A percentile compares a stretch with the other conserved stretches of the same genome.
These are phyloP conservation scores for Peromyscus polionotus DNA, from an alignment of 2,113 vertebrate genomes.

Conservation along the genomic window DNA sequence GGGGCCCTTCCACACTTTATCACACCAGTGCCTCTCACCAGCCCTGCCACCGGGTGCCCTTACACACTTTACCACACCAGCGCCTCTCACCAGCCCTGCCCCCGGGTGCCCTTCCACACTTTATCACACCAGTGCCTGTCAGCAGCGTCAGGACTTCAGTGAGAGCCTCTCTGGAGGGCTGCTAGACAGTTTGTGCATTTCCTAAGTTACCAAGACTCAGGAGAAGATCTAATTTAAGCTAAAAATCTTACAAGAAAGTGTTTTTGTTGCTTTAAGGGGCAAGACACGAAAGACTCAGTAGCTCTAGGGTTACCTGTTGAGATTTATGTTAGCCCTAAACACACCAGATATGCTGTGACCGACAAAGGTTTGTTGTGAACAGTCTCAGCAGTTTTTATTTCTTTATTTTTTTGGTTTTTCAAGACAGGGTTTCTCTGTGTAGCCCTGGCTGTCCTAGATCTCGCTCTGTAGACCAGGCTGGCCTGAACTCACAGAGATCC, in stretches of 20 bases:
- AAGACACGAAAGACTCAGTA: not conserved
- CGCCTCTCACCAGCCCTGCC: no score
- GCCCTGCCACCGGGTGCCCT: no score
- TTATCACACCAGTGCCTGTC: not conserved
- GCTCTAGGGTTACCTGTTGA: not conserved
- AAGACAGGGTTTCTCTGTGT: no score
- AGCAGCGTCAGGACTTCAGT: not conserved
- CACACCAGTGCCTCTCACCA: not conserved
- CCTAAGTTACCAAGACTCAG: not conserved
- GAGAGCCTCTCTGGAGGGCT: not conserved
- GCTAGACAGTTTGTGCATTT: constrained; percentile 25
- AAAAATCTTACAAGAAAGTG: not conserved
- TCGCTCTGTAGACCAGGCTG: no score
- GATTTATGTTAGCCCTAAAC: constrained; percentile 30
- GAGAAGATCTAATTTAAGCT: constrained; percentile 38
- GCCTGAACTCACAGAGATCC: no score
- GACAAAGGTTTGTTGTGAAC: not conserved
- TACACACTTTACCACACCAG: no score
- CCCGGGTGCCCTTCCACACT: no score
- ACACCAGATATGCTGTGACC: not conserved
- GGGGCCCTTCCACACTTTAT: not conserved
- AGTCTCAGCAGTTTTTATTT: not conserved
- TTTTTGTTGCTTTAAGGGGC: constrained; percentile 31
- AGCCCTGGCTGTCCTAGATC: no score
- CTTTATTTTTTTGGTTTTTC: no score